Conservation (phyloP, 2,888 invertebrate genomes). For the Epinotia demarniana region DNA sequence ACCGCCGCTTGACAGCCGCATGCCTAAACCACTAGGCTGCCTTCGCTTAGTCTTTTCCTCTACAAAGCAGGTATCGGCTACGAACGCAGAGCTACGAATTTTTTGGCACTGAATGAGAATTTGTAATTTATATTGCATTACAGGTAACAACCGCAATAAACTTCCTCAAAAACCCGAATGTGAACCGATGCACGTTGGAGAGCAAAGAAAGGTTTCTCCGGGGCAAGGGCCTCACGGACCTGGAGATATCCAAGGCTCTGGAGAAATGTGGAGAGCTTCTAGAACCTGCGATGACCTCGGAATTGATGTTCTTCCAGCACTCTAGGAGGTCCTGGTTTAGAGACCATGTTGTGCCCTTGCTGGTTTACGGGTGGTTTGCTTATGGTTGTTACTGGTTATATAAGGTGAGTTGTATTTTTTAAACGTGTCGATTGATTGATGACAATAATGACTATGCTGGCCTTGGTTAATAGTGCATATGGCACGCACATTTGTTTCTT, state of each 20-base stretch:
- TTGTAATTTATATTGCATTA: constrained; percentile 49
- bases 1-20: too few species aligned
- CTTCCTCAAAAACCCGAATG: constrained; percentile 94
- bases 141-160: constrained; percentile 94
- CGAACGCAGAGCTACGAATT: too few species aligned
- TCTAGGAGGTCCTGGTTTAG: constrained; percentile 80
- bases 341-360: constrained; percentile 89
- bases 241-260: constrained; percentile 90
- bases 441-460: too few species aligned
- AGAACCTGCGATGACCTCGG: constrained; percentile 73
- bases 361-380: constrained; percentile 90
- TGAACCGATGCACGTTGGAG: constrained; percentile 89
- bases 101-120: neutral
- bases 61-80: too few species aligned
- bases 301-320: constrained; percentile 73
- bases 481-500: too few species aligned
- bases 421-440: neutral
- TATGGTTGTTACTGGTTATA: constrained; percentile 93
- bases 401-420: constrained; percentile 83
- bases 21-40: too few species aligned
- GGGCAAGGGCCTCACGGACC: constrained; percentile 90
- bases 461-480: too few species aligned
- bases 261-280: constrained; percentile 84
- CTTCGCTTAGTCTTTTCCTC: too few species aligned
- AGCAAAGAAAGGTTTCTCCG: constrained; percentile 92